Percentiles rank a stretch among this genome's conserved stretches.
These are phyloP conservation scores for Ligdia adustata DNA, from an alignment of 2,888 invertebrate genomes.

Conservation along the genomic window DNA sequence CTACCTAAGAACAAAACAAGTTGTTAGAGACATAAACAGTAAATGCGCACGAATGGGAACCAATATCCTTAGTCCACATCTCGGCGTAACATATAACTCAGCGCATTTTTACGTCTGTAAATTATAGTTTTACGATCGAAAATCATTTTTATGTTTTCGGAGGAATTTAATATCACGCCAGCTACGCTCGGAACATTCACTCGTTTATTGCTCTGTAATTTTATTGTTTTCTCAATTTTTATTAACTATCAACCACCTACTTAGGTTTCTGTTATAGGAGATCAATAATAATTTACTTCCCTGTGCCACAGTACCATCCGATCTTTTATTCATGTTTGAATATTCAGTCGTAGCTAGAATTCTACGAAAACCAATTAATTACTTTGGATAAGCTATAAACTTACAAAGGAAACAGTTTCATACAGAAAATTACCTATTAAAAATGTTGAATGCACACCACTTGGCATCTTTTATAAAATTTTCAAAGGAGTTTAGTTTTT, in stretches of 20 bases:
- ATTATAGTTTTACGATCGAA: slow-evolving; percentile 84
- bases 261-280: slow-evolving; percentile 59
- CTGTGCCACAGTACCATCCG: slow-evolving; percentile 20
- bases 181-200: slow-evolving; percentile 80
- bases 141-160: slow-evolving; percentile 84
- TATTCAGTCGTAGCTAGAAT: not conserved
- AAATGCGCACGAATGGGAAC: slow-evolving; percentile 32
- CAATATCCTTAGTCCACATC: slow-evolving; percentile 52
- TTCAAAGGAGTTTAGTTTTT: slow-evolving; percentile 71
- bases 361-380: slow-evolving; percentile 27
- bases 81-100: slow-evolving; percentile 73
- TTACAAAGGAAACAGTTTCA: slow-evolving; percentile 56
- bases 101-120: slow-evolving; percentile 84
- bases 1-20: not conserved
- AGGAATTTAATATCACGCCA: slow-evolving; percentile 83
- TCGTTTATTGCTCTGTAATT: slow-evolving; percentile 83
- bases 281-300: slow-evolving; percentile 61
- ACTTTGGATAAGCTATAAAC: slow-evolving; percentile 34
- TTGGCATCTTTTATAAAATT: slow-evolving; percentile 57
- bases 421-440: slow-evolving; percentile 55
- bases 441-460: slow-evolving; percentile 57
- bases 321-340: not conserved
- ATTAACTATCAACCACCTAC: slow-evolving; percentile 81
- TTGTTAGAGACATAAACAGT: slow-evolving; percentile 31
- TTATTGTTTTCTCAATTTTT: slow-evolving; percentile 84